Evolutionary conservation across 2,888 invertebrate species (phyloP).

Genomic region (Eupithecia abbreviata): DNA sequence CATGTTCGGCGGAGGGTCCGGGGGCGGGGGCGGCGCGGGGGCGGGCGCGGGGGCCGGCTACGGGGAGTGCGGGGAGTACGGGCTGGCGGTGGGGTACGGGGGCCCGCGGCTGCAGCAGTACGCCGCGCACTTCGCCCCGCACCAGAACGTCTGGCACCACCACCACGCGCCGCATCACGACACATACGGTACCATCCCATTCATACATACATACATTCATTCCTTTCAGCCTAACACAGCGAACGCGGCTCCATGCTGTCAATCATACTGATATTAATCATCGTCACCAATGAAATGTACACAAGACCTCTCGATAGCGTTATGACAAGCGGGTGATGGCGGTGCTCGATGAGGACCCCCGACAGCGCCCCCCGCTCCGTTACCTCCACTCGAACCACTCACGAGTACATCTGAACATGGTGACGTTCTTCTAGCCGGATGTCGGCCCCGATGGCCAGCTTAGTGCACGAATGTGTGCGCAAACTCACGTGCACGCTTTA

Average conservation of each 20-base stretch:
- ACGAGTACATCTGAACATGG: no score
- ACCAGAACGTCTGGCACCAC: conserved; percentile 78
- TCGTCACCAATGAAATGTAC: background rate
- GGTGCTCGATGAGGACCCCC: no score
- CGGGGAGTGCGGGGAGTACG: conserved; percentile 65
- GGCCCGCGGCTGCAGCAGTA: conserved; percentile 76
- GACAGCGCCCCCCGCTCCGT: no score
- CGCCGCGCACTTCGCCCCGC: conserved; percentile 77
- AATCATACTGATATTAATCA: background rate
- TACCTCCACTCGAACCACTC: no score
- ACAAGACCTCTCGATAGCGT: background rate
- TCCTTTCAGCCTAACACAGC: background rate
- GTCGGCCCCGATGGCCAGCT: no score
- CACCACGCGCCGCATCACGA: conserved; percentile 75
- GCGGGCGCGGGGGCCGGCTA: conserved; percentile 57
- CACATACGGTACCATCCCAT: conserved; percentile 60
- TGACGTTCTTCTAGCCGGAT: no score
- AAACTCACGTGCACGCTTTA: no score
- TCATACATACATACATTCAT: background rate
- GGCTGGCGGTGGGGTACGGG: conserved; percentile 72
- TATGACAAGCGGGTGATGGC: no score
- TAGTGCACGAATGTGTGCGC: no score
- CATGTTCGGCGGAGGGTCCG: conserved; percentile 27
- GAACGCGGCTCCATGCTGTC: background rate
- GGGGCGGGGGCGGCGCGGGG: conserved; percentile 45